Percentiles rank a stretch among this genome's conserved stretches.
Evolutionary conservation across 2,888 invertebrate genomes (phyloP).

Genomic region (Cheiracanthium punctorium): DNA sequence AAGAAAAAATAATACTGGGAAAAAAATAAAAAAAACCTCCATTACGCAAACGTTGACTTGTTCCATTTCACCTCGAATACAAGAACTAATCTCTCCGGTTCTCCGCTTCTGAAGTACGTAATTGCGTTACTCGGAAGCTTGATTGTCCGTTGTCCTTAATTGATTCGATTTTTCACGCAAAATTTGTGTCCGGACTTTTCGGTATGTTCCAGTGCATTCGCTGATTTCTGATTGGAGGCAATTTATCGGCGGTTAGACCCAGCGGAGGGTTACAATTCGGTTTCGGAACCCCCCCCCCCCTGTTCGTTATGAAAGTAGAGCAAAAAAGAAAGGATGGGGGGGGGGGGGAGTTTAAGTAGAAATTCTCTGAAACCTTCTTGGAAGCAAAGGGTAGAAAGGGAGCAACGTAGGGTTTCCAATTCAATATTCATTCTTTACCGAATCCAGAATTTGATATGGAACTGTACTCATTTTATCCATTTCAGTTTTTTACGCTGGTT

Average conservation of each 20-base stretch:
- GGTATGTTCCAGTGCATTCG: conserved; percentile 44
- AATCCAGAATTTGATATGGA: conserved; percentile 8
- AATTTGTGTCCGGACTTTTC: conserved; percentile 57
- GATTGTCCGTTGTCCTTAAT: conserved; percentile 65
- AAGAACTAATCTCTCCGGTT: background rate
- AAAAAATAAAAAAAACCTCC: background rate
- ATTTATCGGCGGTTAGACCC: conserved; percentile 56
- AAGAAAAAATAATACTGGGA: background rate
- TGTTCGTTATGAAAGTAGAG: conserved; percentile 36
- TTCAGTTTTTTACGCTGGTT: background rate
- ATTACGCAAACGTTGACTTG: conserved; percentile 29
- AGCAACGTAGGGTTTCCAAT: conserved; percentile 2
- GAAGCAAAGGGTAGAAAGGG: conserved; percentile 42
- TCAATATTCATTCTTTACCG: conserved; percentile 33
- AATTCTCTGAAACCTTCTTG: background rate
- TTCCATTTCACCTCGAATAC: background rate
- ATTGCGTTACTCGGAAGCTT: conserved; percentile 50
- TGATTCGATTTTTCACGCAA: conserved; percentile 68
- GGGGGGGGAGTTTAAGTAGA: background rate
- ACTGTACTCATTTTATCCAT: background rate
- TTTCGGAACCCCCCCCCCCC: conserved; percentile 29
- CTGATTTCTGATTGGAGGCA: conserved; percentile 63
- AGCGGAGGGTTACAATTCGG: conserved; percentile 65
- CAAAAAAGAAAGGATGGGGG: background rate
- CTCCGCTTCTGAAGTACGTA: conserved; percentile 51